Conservation (phyloP, 2,797 vertebrate genomes). For the Helicolenus hilgendorfi region DNA sequence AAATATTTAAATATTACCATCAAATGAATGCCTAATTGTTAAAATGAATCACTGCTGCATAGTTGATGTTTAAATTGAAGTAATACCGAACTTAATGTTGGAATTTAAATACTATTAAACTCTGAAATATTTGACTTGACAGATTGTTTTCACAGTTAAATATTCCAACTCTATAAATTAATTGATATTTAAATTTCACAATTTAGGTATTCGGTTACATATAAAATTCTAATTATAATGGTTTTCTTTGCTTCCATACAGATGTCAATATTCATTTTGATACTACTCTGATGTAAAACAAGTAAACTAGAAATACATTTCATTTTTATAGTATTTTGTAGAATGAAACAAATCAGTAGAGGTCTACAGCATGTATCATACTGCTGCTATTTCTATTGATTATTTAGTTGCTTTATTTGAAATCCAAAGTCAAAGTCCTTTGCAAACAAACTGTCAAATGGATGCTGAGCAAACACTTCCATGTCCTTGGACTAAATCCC, state of each 20-base stretch:
- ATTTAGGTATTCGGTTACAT: not conserved
- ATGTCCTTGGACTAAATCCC: not conserved
- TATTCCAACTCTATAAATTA: not conserved
- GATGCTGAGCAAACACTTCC: not conserved
- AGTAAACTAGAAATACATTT: not conserved
- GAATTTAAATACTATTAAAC: not conserved
- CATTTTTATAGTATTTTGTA: not conserved
- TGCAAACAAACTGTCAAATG: not conserved
- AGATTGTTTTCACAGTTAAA: not conserved
- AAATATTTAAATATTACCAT: not conserved
- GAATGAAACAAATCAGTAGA: not conserved
- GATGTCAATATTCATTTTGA: not conserved
- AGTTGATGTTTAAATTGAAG: not conserved
- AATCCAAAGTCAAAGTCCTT: not conserved
- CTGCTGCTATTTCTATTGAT: not conserved
- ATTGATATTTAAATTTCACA: not conserved
- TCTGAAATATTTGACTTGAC: not conserved
- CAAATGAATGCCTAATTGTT: not conserved
- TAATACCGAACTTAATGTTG: not conserved
- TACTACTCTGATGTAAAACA: not conserved
- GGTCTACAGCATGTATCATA: not conserved
- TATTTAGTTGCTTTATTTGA: not conserved
- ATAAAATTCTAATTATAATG: not conserved
- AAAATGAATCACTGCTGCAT: not conserved
- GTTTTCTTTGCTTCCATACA: not conserved